Conservation (phyloP, 2,113 vertebrate species). For the Xiphophorus maculatus region DNA sequence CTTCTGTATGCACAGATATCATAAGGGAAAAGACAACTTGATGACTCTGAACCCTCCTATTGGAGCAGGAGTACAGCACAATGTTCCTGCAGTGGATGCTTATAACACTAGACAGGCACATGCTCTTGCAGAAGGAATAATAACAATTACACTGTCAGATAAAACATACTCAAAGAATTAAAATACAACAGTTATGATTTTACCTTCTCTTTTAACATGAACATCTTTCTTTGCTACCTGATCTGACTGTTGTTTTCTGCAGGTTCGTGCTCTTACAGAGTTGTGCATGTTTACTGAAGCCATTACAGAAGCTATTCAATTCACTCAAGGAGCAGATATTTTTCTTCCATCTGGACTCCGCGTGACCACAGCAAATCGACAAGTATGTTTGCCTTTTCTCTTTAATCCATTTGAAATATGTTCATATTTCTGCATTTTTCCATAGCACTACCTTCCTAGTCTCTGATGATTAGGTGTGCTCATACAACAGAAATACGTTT, state of each 20-base stretch:
- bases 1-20: too few species aligned
- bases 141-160: background rate
- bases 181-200: background rate
- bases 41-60: too few species aligned
- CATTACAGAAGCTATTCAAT: slow-evolving; percentile 60
- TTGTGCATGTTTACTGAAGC: slow-evolving; percentile 75
- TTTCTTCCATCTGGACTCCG: slow-evolving; percentile 45
- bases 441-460: background rate
- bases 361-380: slow-evolving; percentile 17
- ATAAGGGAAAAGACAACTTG: too few species aligned
- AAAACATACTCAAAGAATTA: background rate
- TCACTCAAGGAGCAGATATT: slow-evolving; percentile 59
- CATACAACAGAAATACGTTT: background rate
- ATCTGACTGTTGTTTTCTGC: slow-evolving; percentile 22
- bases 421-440: background rate
- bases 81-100: too few species aligned
- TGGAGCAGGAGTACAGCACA: too few species aligned
- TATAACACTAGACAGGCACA: too few species aligned
- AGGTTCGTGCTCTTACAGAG: slow-evolving; percentile 71
- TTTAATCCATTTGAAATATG: too few species aligned
- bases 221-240: background rate
- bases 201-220: background rate
- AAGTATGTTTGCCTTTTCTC: slow-evolving; percentile 45
- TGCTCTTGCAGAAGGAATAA: too few species aligned
- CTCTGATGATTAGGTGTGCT: background rate